Evolutionary conservation across 1,140 invertebrate genomes (phyloP).

Genomic region (Drosophila arawakana): DNA sequence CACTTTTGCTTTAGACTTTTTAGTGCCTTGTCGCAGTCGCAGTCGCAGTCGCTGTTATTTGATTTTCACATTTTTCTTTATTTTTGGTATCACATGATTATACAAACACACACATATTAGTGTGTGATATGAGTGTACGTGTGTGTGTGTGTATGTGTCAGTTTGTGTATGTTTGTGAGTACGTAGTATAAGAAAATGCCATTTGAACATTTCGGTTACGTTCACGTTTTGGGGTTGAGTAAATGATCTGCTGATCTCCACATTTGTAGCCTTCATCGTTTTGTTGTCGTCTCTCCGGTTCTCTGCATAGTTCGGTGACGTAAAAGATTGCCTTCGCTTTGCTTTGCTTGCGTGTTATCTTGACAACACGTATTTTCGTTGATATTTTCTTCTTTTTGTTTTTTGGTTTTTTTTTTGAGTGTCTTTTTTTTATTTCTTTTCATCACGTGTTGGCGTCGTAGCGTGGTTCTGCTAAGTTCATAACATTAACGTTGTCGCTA

Average conservation of each 20-base stretch:
- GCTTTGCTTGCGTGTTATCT: constrained; percentile 49
- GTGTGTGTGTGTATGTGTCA: not conserved
- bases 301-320: constrained; percentile 38
- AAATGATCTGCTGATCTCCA: constrained; percentile 73
- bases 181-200: constrained; percentile 61
- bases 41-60: constrained; percentile 66
- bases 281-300: not conserved
- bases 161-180: constrained; percentile 3
- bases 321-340: constrained; percentile 65
- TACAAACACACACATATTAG: constrained; percentile 57
- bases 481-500: constrained; percentile 16
- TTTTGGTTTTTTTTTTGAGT: constrained; percentile 15
- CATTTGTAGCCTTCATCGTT: constrained; percentile 65
- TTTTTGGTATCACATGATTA: constrained; percentile 81
- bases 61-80: constrained; percentile 83
- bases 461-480: constrained; percentile 31
- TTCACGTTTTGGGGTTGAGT: constrained; percentile 62
- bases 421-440: constrained; percentile 9
- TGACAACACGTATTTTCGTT: constrained; percentile 43
- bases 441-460: constrained; percentile 64
- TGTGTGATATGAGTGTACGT: constrained; percentile 14
- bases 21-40: constrained; percentile 71
- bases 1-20: constrained; percentile 80
- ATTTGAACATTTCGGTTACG: constrained; percentile 68
- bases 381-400: constrained; percentile 19